phyloP scores from a whole-genome alignment of 2,888 invertebrate genomes.

The Frankliniella fusca region DNA sequence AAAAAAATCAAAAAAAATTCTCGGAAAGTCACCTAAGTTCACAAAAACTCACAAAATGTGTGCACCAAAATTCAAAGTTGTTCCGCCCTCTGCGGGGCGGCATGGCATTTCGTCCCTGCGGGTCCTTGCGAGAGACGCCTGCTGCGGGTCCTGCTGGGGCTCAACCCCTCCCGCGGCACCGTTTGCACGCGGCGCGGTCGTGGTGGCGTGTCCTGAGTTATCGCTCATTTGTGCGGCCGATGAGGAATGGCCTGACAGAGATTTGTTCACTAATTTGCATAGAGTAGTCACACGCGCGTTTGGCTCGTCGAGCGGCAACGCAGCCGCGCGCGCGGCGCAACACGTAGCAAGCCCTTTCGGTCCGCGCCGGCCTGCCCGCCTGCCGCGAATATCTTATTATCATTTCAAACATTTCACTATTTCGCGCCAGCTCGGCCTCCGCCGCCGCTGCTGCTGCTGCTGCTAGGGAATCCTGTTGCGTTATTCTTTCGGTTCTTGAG shows the following conservation, averaged over 20 bases:
- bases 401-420: background rate
- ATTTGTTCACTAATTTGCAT: conserved; percentile 25
- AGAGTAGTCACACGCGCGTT: conserved; percentile 1
- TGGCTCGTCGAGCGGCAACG: background rate
- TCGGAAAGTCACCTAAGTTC: no score
- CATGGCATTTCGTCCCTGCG: no score
- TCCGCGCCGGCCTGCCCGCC: background rate
- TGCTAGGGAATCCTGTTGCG: background rate
- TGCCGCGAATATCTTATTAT: background rate
- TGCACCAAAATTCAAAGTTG: no score
- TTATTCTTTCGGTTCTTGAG: no score
- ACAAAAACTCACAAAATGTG: no score
- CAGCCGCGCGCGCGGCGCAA: background rate
- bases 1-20: no score
- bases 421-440: background rate
- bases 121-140: no score
- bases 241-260: conserved; percentile 24
- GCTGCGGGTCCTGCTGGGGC: no score
- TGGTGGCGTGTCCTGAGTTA: background rate
- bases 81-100: no score
- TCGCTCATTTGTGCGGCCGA: conserved; percentile 21
- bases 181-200: background rate
- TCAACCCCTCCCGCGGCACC: background rate
- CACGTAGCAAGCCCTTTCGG: background rate
- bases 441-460: background rate